Evolutionary conservation across 2,797 vertebrate species (phyloP).

Genomic region (Helarctos malayanus): DNA sequence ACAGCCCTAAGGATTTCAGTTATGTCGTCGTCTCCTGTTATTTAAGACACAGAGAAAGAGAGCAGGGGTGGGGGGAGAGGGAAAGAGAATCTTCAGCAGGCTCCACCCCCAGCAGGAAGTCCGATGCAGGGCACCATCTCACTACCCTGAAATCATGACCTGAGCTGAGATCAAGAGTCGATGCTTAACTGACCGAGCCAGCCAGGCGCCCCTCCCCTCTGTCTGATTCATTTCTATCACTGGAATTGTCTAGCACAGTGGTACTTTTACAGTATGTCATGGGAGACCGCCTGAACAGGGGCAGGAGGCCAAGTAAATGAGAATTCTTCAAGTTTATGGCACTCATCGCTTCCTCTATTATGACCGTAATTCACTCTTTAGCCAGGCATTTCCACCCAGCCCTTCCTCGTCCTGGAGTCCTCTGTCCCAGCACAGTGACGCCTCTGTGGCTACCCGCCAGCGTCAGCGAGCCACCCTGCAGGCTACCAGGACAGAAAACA

Average conservation of each 20-base stretch:
- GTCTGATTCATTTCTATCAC: neutral
- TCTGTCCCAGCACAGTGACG: neutral
- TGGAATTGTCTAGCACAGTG: neutral
- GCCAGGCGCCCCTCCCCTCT: neutral
- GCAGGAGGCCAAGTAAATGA: neutral
- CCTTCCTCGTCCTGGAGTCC: neutral
- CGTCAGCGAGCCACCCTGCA: neutral
- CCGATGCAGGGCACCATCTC: too few relatives aligned
- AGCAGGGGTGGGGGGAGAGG: neutral
- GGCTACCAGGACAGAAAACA: neutral
- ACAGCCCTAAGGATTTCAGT: neutral
- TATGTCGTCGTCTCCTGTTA: neutral
- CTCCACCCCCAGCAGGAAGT: neutral
- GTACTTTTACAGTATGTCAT: neutral
- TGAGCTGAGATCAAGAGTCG: neutral
- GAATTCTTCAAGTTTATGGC: slow-evolving; percentile 21
- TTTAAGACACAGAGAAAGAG: neutral
- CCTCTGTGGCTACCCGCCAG: neutral
- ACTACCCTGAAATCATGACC: neutral
- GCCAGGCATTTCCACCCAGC: neutral
- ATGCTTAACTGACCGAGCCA: neutral
- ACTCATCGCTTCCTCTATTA: neutral
- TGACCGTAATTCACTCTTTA: neutral
- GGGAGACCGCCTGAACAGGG: neutral
- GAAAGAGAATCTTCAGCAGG: neutral